phyloP scores from a whole-genome alignment of 2,113 vertebrate species.

The Pangasianodon gigas region DNA sequence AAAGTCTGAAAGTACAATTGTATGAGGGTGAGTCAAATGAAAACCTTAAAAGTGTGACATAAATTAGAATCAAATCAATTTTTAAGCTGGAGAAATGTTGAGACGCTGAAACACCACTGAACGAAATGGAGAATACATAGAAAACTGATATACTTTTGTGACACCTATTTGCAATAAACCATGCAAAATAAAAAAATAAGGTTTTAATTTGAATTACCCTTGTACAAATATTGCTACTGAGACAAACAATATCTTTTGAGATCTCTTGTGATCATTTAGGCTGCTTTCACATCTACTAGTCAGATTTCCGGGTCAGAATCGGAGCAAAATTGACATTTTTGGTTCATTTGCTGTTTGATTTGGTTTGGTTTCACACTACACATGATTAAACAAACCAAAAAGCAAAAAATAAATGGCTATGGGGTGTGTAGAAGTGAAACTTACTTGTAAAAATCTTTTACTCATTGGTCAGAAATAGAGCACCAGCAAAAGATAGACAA shows the following conservation, averaged over 20 bases:
- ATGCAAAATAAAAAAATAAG: background rate
- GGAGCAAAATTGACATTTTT: background rate
- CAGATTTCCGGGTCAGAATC: background rate
- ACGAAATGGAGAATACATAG: background rate
- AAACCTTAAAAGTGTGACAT: background rate
- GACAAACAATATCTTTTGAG: background rate
- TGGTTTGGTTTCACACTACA: background rate
- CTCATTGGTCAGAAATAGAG: background rate
- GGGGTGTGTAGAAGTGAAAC: background rate
- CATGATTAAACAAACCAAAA: background rate
- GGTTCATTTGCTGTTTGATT: background rate
- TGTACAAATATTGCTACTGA: background rate
- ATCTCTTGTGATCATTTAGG: background rate
- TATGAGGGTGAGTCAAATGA: background rate
- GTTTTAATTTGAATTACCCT: background rate
- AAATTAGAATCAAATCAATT: background rate
- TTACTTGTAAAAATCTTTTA: background rate
- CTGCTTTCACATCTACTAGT: background rate
- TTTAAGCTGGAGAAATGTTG: background rate
- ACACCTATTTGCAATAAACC: background rate
- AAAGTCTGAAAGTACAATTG: background rate
- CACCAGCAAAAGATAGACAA: background rate
- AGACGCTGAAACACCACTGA: background rate
- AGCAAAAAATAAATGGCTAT: background rate
- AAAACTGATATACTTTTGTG: background rate